These are phyloP conservation scores for Mizuhopecten yessoensis DNA, from an alignment of 1,140 invertebrate genomes.

Conservation along the genomic window DNA sequence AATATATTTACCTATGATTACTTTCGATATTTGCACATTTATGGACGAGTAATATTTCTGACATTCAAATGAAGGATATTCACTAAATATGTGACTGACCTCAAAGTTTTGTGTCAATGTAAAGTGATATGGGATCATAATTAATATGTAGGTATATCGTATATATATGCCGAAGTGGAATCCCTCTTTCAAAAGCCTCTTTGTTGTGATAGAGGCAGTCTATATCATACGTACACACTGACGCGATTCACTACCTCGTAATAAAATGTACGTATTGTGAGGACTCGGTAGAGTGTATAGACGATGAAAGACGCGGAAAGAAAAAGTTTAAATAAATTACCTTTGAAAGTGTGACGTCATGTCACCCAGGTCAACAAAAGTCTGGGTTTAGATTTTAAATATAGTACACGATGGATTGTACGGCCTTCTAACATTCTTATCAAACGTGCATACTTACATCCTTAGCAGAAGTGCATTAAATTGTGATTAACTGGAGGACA, in stretches of 20 bases:
- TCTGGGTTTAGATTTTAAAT: not conserved
- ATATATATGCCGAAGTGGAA: not conserved
- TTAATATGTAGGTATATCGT: not conserved
- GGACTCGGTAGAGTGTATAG: not conserved
- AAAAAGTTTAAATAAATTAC: not conserved
- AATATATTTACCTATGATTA: no score
- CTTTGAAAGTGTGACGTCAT: not conserved
- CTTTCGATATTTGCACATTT: no score
- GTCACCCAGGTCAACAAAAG: not conserved
- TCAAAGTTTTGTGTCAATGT: no score
- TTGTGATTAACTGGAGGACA: not conserved
- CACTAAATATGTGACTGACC: no score
- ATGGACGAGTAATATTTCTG: no score
- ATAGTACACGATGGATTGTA: not conserved
- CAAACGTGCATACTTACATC: not conserved
- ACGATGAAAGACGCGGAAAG: not conserved
- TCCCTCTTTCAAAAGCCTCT: not conserved
- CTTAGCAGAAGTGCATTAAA: not conserved
- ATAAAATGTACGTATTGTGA: not conserved
- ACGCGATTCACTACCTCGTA: not conserved
- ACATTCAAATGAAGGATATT: no score
- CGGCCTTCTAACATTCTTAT: not conserved
- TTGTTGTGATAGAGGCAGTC: not conserved
- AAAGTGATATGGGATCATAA: no score
- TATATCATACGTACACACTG: not conserved